phyloP scores from a whole-genome alignment of 1,140 invertebrate species.

The Archegozetes longisetosus region DNA sequence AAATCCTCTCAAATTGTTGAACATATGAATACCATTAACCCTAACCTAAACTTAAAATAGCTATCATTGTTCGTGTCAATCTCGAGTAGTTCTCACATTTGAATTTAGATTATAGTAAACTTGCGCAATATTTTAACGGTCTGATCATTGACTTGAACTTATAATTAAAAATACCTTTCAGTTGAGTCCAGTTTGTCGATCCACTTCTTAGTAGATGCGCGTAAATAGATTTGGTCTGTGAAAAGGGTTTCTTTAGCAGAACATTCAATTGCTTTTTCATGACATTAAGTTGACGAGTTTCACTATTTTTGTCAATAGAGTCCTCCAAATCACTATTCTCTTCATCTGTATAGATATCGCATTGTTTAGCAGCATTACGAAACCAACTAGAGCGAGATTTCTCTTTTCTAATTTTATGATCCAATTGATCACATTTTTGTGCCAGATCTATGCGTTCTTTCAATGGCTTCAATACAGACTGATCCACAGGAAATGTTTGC shows the following conservation, averaged over 20 bases:
- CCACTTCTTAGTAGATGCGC: neutral
- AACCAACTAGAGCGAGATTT: conserved; percentile 61
- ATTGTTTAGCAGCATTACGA: conserved; percentile 58
- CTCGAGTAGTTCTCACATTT: too few species aligned
- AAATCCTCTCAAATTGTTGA: too few species aligned
- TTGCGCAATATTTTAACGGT: too few species aligned
- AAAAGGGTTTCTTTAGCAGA: conserved; percentile 41
- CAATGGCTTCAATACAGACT: conserved; percentile 43
- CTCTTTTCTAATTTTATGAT: conserved; percentile 46
- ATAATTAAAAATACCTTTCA: too few species aligned
- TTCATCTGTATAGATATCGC: conserved; percentile 71
- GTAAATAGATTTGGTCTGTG: neutral
- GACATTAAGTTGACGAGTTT: conserved; percentile 30
- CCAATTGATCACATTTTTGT: conserved; percentile 54
- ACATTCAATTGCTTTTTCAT: conserved; percentile 38
- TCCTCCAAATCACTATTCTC: conserved; percentile 33
- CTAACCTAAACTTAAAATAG: too few species aligned
- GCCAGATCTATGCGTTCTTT: conserved; percentile 58
- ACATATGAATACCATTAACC: too few species aligned
- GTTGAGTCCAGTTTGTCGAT: neutral
- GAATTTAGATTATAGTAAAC: too few species aligned
- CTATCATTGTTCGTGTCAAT: too few species aligned
- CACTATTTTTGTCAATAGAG: conserved; percentile 20
- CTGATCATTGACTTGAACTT: too few species aligned
- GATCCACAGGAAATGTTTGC: conserved; percentile 33